Percentiles rank a stretch among this genome's conserved stretches.
phyloP scores from a whole-genome alignment of 1,140 invertebrate species.

The Tetraneura akinire region DNA sequence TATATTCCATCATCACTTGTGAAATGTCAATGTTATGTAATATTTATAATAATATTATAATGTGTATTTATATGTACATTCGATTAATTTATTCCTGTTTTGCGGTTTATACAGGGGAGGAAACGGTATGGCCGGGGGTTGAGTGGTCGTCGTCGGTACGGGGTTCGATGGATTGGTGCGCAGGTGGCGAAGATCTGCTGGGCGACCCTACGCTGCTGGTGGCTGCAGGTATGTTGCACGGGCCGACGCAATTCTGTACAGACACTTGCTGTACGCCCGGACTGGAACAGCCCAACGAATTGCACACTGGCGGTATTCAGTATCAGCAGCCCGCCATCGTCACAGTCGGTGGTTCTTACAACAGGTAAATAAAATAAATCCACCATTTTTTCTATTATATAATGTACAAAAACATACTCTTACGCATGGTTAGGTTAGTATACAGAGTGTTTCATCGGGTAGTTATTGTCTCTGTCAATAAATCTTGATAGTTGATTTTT shows the following conservation, averaged over 20 bases:
- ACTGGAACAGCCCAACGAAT: slow-evolving; percentile 31
- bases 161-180: slow-evolving; percentile 48
- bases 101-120: slow-evolving; percentile 25
- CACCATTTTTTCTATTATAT: too few species aligned
- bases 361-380: slow-evolving; percentile 52
- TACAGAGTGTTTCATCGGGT: too few species aligned
- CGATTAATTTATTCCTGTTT: not conserved
- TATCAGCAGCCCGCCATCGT: slow-evolving; percentile 38
- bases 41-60: too few species aligned
- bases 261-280: slow-evolving; percentile 51
- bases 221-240: slow-evolving; percentile 47
- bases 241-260: slow-evolving; percentile 47
- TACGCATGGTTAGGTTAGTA: too few species aligned
- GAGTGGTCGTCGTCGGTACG: slow-evolving; percentile 45
- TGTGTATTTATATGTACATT: too few species aligned
- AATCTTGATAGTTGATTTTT: too few species aligned
- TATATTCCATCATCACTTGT: too few species aligned
- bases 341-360: slow-evolving; percentile 33
- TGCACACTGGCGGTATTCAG: slow-evolving; percentile 28
- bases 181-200: slow-evolving; percentile 48
- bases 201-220: slow-evolving; percentile 47
- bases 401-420: too few species aligned
- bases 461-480: too few species aligned
- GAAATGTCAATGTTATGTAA: too few species aligned
- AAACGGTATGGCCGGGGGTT: slow-evolving; percentile 50